phyloP scores from a whole-genome alignment of 2,113 vertebrate genomes.

The Miniopterus natalensis region DNA sequence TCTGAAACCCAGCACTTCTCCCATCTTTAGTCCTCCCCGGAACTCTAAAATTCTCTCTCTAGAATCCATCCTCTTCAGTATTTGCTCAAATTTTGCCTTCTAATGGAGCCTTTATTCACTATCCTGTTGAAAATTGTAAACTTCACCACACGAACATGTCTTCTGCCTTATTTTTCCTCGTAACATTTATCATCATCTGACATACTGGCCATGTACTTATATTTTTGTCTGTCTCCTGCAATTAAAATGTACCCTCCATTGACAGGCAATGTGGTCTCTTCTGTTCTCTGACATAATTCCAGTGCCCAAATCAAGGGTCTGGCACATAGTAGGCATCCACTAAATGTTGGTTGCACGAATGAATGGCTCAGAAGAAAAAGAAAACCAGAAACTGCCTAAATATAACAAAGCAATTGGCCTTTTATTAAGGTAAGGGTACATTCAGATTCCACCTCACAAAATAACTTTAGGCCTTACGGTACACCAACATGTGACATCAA shows the following conservation, averaged over 20 bases:
- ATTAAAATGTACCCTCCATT: not conserved
- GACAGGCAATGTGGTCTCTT: not conserved
- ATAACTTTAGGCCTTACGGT: not conserved
- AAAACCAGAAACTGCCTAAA: not conserved
- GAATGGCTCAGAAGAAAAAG: not conserved
- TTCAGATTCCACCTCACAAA: not conserved
- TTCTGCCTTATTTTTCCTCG: not conserved
- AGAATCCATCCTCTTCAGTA: not conserved
- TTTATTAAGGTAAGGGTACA: not conserved
- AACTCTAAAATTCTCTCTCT: not conserved
- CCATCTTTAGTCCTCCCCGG: not conserved
- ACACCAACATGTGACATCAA: not conserved
- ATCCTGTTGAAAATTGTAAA: not conserved
- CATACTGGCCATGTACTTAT: not conserved
- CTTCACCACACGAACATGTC: not conserved
- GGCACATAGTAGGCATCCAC: not conserved
- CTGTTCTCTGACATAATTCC: not conserved
- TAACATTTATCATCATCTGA: not conserved
- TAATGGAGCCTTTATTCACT: not conserved
- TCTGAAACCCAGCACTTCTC: not conserved
- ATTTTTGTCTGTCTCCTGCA: not conserved
- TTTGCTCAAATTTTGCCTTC: not conserved
- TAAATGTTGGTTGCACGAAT: not conserved
- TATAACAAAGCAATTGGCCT: not conserved
- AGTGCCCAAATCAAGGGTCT: not conserved